Conservation (phyloP, 2,113 vertebrate species). For the Cinclus cinclus region DNA sequence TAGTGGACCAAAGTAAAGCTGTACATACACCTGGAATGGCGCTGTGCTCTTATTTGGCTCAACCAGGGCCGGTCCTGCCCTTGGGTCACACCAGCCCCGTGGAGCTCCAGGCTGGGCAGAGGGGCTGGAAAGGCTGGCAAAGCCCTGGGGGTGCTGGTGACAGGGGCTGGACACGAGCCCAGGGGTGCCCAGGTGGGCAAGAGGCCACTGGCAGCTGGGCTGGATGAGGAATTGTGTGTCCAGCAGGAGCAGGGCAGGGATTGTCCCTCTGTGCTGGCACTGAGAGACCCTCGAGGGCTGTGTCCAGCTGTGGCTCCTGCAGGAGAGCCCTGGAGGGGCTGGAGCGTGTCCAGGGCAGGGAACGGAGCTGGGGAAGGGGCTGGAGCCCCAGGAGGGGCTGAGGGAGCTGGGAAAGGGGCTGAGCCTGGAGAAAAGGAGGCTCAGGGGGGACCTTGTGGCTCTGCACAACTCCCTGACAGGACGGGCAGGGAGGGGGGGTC, state of each 20-base stretch:
- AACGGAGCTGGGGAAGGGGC: no score
- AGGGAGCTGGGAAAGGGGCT: no score
- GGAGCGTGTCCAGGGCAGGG: no score
- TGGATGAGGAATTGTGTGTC: neutral
- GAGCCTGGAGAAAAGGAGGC: no score
- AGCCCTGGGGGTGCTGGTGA: neutral
- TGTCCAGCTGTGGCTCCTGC: no score
- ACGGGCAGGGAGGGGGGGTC: neutral
- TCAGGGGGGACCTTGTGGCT: no score
- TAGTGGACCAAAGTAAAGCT: neutral
- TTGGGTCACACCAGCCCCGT: rapidly evolving
- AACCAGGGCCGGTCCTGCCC: neutral
- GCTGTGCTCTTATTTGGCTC: neutral
- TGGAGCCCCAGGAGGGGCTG: no score
- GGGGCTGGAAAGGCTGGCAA: neutral
- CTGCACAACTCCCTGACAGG: neutral
- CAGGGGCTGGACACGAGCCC: neutral
- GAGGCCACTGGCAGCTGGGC: neutral
- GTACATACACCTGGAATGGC: neutral
- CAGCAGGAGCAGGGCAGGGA: neutral
- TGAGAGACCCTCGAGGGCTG: neutral
- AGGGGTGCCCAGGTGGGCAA: neutral
- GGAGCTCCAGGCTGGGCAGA: neutral
- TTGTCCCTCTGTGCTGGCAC: neutral
- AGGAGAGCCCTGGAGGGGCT: no score